Base-by-base conservation (phyloP, 2,888 invertebrate species). In the Leptogaster cylindrica region DNA sequence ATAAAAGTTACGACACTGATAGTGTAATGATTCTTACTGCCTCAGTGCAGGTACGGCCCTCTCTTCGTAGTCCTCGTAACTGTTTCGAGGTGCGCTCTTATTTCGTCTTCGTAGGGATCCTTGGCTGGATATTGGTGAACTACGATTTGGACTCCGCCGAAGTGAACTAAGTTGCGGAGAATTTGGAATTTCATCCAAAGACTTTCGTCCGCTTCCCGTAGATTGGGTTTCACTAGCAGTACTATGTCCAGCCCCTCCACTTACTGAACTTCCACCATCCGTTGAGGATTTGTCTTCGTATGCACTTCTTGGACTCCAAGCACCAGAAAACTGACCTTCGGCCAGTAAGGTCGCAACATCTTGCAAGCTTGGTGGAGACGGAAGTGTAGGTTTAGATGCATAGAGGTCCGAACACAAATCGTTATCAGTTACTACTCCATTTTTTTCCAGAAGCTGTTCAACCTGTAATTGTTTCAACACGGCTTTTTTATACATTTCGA, bases 41-140 rank as follows among this genome's bases (percentile, higher is more conserved):
- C 93, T 87, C 61, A 93, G 82, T 33, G 93, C 91, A 6, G 94
- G 94, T 68, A 95, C 84, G 0, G 92, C 86, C 66, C 93, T 84
- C 73, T 95, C 94, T 76, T 95, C 95, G 74, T 94, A 94, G 72
- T 91, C 92, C 77, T 93, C 92, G 74, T 91, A 93, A 2, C 90
- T 91, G 10, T 89, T 86, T 12, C 87, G 82, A 2, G 82, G 82
- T 1, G 88, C 88, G 67, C 89, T 89, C 76, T 89, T 89, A 71
- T 87, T 87, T 64, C 87, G 79, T 76, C 90, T 82, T 80, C 84
- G 84, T 67, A 82, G 84, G 41, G 85, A 90, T 25, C 86, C 86
- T 67, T 80, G 80, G 50, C 83, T 84, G 4, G 83, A 82, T 70
- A 84, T 84, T 10, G 87, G 87, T 65, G 86, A 87, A 39, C 80